Base-by-base conservation (phyloP, 2,888 invertebrate species). In the Mechanitis mazaeus region DNA sequence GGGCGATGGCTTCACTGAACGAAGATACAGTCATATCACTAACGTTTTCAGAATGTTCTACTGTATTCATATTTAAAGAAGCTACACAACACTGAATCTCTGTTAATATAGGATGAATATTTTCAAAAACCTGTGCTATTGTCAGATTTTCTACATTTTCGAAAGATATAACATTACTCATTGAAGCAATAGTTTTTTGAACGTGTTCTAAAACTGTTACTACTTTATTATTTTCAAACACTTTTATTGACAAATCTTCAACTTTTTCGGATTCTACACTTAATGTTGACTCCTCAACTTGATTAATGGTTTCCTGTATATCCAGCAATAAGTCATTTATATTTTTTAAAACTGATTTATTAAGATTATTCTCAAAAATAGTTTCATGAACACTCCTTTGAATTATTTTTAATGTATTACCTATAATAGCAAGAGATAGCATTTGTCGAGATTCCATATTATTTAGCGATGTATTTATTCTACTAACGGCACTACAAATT, bases 21-120 rank as follows among this genome's bases (percentile, higher is more conserved):
- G 90, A 84, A 53, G 72, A 71, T 0, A 88, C 85, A 6, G 90
- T 87, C 45, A 91, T 73, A 50, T 83, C 80, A 45, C 78, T 78
- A 45, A 82, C 28, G 63, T 78, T 73, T 64, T 85, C 82, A 59
- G 79, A 76, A 53, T 70, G 68, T 56, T 75, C 71, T 38, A 71
- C 46, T 31, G 69, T 71, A 68, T 60, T 68, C 28, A 68, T 46
- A 12, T 56, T 62, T 54, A 66, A 62, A 35, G 84, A 63, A 71
- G 82, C 78, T 75, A 91, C 58, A 77, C 72, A 80, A 11, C 71
- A 75, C 75, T 83, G 86, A 3, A 89, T 69, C 64, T 89, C 84
- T 71, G 81, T 86, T 69, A 90, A 72, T 63, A 83, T 70, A 2
- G 89, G 88, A 61, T 74, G 73, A 59, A 88, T 81, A 46, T 72